phyloP scores from a whole-genome alignment of 2,888 invertebrate species.

The Tinea semifulvella region DNA sequence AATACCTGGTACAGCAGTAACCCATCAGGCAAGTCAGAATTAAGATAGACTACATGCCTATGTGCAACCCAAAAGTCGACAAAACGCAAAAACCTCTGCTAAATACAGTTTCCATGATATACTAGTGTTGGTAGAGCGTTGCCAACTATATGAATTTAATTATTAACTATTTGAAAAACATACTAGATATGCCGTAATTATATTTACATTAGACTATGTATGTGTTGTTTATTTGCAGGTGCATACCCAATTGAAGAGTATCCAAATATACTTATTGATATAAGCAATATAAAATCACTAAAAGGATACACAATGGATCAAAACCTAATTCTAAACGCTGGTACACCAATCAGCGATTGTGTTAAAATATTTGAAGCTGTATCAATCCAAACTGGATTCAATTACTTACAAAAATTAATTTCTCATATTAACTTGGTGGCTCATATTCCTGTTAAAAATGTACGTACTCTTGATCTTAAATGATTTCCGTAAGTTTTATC shows the following conservation, averaged over 20 bases:
- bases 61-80: too few species aligned
- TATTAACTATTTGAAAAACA: too few species aligned
- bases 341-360: constrained; percentile 2
- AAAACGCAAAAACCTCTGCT: too few species aligned
- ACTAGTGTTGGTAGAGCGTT: too few species aligned
- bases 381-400: constrained; percentile 1
- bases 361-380: constrained; percentile 6
- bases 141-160: too few species aligned
- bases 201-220: too few species aligned
- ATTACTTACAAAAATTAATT: constrained; percentile 10
- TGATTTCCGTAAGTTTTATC: too few species aligned
- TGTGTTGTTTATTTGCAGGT: constrained; percentile 13
- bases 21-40: too few species aligned
- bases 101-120: too few species aligned
- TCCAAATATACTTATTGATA: constrained; percentile 13
- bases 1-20: too few species aligned
- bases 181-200: too few species aligned
- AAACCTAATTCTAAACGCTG: constrained; percentile 11
- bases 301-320: constrained; percentile 10
- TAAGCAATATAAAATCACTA: constrained; percentile 9
- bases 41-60: too few species aligned
- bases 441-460: constrained; percentile 15
- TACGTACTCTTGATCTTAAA: neutral
- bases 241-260: constrained; percentile 15
- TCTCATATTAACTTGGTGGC: constrained; percentile 13